Base-by-base conservation (phyloP, 2,113 vertebrate species). In the Sminthopsis crassicaudata region DNA sequence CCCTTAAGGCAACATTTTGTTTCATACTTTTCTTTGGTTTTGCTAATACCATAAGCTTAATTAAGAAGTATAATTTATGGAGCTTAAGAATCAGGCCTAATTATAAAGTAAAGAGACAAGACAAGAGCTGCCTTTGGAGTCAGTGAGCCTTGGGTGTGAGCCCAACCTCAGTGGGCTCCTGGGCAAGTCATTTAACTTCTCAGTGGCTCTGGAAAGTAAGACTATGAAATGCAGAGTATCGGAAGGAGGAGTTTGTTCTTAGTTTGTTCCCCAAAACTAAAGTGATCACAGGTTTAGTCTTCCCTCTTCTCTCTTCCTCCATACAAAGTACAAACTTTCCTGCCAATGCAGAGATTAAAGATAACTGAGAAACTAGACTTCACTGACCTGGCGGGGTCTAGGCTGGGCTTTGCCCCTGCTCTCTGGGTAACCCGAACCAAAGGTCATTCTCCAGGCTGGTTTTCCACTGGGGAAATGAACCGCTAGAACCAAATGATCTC, bases 51-150 rank as follows among this genome's bases (percentile, higher is more conserved):
- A 46, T 22, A 50, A 27, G 12, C 46, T 91, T 95, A 96, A 94
- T 91, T 91, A 96, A 30, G 22, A 95, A 91, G 51, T 51, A 9
- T 89, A 92, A 96, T 96, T 97, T 93, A 95, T 0, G 36, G 96
- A 92, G 55, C 94, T 57, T 48, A 89, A 95, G 91, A 92, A 76
- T 95, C 90, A 96, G 11, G 60, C 93, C 30, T 92, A 92, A 94
- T 88, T 93, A 96, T 46, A 92, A 97, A 90, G 94, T 89, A 96
- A 96, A 84, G n/a, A 42, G n/a, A 84, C 67, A 23, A 84, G n/a
- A 84, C 42, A 19, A 36, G 16, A 53, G 60, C 30, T 90, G 96
- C 91, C 84, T 46, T 92, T 76, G 94, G 90, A 91, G 89, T 92
- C 27, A 90, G 57, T 30, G 91, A 91, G 3, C 6, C 51, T 0